phyloP scores from a whole-genome alignment of 2,797 vertebrate genomes.

The Phrynocephalus vlangalii region DNA sequence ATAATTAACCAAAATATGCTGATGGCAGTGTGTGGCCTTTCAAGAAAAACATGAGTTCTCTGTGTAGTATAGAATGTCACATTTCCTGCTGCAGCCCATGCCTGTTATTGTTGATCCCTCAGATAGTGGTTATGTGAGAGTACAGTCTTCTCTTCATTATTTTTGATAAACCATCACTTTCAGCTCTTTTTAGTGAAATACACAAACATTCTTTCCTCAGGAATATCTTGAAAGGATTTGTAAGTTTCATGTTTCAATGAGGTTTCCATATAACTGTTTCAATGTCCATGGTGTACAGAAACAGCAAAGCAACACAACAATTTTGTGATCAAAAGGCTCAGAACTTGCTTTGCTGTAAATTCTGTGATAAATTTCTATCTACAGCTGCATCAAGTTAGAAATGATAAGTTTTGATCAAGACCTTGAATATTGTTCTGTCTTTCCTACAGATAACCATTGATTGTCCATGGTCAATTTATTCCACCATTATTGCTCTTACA shows the following conservation, averaged over 20 bases:
- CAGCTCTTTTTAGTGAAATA: not conserved
- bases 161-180: not conserved
- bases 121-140: not conserved
- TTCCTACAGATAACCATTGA: slow-evolving; percentile 91
- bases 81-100: not conserved
- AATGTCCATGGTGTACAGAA: not conserved
- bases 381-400: slow-evolving; percentile 31
- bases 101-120: not conserved
- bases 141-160: not conserved
- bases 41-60: not conserved
- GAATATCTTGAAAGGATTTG: not conserved
- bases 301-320: not conserved
- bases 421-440: slow-evolving; percentile 44
- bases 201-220: not conserved
- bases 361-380: not conserved
- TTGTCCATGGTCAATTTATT: slow-evolving; percentile 99
- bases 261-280: not conserved
- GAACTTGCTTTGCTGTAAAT: not conserved
- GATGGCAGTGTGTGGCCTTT: not conserved
- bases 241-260: not conserved
- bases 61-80: not conserved
- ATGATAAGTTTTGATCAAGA: slow-evolving; percentile 1
- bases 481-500: slow-evolving; percentile 92
- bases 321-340: not conserved
- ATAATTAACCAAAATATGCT: not conserved